Evolutionary conservation across 2,113 vertebrate genomes (phyloP), one percentile per base, ranked within the genome.

Genomic region (Isurus oxyrinchus): DNA sequence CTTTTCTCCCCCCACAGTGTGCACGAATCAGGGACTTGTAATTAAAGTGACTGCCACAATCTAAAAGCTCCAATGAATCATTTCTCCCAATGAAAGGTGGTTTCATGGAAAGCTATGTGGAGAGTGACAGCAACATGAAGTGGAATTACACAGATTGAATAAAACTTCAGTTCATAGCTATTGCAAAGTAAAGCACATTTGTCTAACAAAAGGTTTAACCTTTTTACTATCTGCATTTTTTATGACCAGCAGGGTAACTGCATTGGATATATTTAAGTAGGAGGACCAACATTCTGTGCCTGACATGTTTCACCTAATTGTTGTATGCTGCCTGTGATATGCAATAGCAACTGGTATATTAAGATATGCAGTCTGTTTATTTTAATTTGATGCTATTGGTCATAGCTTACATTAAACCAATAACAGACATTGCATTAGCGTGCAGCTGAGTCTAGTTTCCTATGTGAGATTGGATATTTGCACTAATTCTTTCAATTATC

Each of bases 401-500:
- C 94, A 95, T 49, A 95, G 93, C 93, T 40, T 95, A 25, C n/a
- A 59, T 91, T 49, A 44, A 72, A 61, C 94, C 94, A 95, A 55
- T 95, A 72, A 72, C 10, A 40, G 67, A 76, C 94, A 72, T 14
- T 67, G 21, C 23, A 95, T 69, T 53, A 95, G 40, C 63, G 25
- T 95, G 67, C 66, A 72, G 63, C 94, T 95, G 94, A 95, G 25
- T 72, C 66, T 53, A 16, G 94, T 35, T 55, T 72, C 44, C 14
- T 5, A 95, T 53, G 14, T 95, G 67, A 72, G 23, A 13, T 72
- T 72, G 44, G 94, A 72, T 76, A 72, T 72, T 76, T 95, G 67
- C 94, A 31, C 66, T 95, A 95, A 72, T 95, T 95, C 44, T 95
- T 72, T 95, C 94, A 95, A 95, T 95, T 95, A 95, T 72, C 94